phyloP scores from a whole-genome alignment of 1,140 invertebrate genomes.

The Bemisia tabaci region DNA sequence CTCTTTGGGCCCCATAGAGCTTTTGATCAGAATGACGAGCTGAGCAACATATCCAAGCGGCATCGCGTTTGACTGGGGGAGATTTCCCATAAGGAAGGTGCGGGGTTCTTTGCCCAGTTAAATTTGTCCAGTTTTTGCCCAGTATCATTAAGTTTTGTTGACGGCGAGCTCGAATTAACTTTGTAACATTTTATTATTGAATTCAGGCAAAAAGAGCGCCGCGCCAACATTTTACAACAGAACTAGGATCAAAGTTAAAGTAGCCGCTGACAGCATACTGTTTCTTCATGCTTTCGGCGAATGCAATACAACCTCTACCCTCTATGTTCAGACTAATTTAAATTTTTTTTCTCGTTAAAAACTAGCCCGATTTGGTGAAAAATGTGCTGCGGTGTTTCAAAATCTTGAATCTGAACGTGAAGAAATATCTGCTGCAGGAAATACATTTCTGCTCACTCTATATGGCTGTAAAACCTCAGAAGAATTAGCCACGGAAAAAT shows the following conservation, averaged over 20 bases:
- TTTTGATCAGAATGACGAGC: too few relatives aligned
- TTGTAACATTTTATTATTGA: conserved; percentile 6
- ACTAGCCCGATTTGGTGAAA: conserved; percentile 6
- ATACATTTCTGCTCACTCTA: conserved; percentile 1
- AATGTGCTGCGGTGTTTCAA: conserved; percentile 1
- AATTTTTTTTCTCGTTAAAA: conserved; percentile 7
- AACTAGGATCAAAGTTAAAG: neutral
- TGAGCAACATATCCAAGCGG: too few relatives aligned
- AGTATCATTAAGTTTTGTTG: too few relatives aligned
- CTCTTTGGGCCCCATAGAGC: too few relatives aligned
- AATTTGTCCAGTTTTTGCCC: too few relatives aligned
- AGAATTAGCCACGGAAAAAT: neutral
- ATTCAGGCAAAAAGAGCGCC: conserved; percentile 1
- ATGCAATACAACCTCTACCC: conserved; percentile 17
- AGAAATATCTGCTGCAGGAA: conserved; percentile 4
- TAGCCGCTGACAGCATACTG: conserved; percentile 9
- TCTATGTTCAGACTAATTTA: conserved; percentile 15
- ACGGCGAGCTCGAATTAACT: conserved; percentile 7
- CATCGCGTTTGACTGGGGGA: too few relatives aligned
- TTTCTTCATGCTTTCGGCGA: conserved; percentile 17
- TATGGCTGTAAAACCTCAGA: neutral
- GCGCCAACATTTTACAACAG: neutral
- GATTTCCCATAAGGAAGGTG: too few relatives aligned
- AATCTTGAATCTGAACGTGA: conserved; percentile 4
- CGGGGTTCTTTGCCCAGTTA: too few relatives aligned